Evolutionary conservation across 2,888 invertebrate species (phyloP).

Genomic region (Lasioglossum leucozonium): DNA sequence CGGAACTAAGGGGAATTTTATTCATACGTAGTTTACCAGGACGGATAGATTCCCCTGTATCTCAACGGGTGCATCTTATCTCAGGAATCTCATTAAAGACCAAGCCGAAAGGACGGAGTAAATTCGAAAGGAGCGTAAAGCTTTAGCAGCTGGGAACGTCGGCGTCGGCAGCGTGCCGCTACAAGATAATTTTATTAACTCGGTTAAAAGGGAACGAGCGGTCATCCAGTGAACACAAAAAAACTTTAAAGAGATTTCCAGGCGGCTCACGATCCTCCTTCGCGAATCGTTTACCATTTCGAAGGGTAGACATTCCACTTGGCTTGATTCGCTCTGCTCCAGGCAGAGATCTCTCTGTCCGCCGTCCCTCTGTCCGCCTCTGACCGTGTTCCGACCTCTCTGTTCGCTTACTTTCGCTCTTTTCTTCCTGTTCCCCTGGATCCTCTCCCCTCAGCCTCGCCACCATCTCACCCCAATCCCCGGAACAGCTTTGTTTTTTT

Average conservation of each 20-base stretch:
- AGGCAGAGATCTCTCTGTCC: conserved; percentile 9
- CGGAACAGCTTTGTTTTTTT: conserved; percentile 56
- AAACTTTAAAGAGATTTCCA: conserved; percentile 44
- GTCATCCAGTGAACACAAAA: conserved; percentile 35
- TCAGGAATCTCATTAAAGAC: not conserved
- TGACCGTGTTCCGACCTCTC: not conserved
- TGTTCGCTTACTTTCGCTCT: not conserved
- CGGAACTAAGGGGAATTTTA: not conserved
- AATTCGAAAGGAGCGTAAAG: not conserved
- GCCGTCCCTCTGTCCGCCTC: not conserved
- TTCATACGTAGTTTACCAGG: not conserved
- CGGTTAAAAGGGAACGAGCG: conserved; percentile 36
- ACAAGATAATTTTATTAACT: conserved; percentile 49
- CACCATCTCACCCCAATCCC: not conserved
- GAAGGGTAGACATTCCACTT: conserved; percentile 54
- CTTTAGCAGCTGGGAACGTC: conserved; percentile 25
- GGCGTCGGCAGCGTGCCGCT: not conserved
- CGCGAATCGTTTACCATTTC: conserved; percentile 47
- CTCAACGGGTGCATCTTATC: not conserved
- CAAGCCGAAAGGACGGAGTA: not conserved
- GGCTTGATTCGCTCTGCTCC: conserved; percentile 56
- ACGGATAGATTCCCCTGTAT: not conserved
- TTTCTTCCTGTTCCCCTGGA: not conserved
- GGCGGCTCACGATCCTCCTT: conserved; percentile 46
- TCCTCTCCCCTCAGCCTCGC: no score